Evolutionary conservation across 1,140 invertebrate species (phyloP).

Genomic region (Venustaconcha ellipsiformis): DNA sequence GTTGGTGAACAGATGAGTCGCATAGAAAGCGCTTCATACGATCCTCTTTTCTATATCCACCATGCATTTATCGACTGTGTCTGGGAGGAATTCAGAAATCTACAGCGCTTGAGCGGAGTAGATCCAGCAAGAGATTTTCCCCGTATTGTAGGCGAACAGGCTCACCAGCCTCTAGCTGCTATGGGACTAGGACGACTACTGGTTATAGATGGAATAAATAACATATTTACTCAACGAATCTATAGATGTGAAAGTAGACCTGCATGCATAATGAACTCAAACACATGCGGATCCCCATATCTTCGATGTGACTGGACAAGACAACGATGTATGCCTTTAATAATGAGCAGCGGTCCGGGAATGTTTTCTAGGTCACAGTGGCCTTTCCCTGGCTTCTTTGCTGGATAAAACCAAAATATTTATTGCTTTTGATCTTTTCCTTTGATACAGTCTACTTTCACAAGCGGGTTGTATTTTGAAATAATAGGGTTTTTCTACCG

Average conservation of each 20-base stretch:
- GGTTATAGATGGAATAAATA: slow-evolving; percentile 47
- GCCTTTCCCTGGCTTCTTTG: no score
- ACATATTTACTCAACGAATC: slow-evolving; percentile 44
- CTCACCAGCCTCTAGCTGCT: slow-evolving; percentile 41
- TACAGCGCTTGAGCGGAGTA: slow-evolving; percentile 48
- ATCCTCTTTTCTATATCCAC: slow-evolving; percentile 47
- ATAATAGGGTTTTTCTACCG: no score
- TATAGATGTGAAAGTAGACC: slow-evolving; percentile 45
- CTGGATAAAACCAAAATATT: no score
- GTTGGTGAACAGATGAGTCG: slow-evolving; percentile 49
- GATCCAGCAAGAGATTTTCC: slow-evolving; percentile 48
- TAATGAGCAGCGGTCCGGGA: slow-evolving; percentile 34
- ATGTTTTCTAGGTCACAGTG: no score
- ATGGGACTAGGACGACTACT: slow-evolving; percentile 48
- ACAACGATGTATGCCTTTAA: slow-evolving; percentile 40
- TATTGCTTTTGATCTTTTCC: no score
- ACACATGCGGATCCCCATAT: slow-evolving; percentile 46
- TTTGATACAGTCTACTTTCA: no score
- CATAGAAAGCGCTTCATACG: slow-evolving; percentile 45
- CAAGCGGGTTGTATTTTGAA: no score
- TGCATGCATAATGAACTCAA: slow-evolving; percentile 35
- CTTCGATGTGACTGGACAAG: slow-evolving; percentile 43
- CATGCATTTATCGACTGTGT: slow-evolving; percentile 50
- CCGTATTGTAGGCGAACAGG: slow-evolving; percentile 41
- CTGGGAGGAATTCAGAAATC: slow-evolving; percentile 50